These are phyloP conservation scores for Alectoris magna DNA, from an alignment of 2,797 vertebrate genomes.

Conservation along the genomic window DNA sequence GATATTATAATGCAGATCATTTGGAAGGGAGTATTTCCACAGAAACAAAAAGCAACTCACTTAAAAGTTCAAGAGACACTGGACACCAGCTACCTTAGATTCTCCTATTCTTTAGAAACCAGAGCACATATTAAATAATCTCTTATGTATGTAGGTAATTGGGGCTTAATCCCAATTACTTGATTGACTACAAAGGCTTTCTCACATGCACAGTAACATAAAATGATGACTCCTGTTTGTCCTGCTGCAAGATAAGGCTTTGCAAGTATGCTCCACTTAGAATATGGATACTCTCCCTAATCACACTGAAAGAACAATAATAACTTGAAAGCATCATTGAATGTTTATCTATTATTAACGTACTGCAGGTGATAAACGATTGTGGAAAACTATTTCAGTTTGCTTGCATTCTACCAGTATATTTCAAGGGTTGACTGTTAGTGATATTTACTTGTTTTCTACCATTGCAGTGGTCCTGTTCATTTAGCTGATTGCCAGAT, in stretches of 20 bases:
- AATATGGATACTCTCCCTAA: not conserved
- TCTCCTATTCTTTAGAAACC: not conserved
- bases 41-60: not conserved
- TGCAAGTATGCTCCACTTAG: fast-evolving
- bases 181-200: not conserved
- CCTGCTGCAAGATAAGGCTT: not conserved
- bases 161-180: not conserved
- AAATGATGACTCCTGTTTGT: not conserved
- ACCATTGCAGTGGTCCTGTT: not conserved
- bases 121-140: not conserved
- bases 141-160: not conserved
- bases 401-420: not conserved
- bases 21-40: not conserved
- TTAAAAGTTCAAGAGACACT: fast-evolving
- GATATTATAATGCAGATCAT: too few relatives aligned
- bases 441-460: not conserved
- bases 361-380: not conserved
- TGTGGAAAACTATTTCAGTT: not conserved
- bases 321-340: not conserved
- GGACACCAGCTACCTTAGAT: not conserved
- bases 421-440: not conserved
- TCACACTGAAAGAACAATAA: not conserved
- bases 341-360: not conserved
- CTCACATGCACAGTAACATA: not conserved
- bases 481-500: not conserved